Base-by-base conservation (phyloP, 37 sponge, comb jelly and placozoan genomes). In the Beroe ovata region DNA sequence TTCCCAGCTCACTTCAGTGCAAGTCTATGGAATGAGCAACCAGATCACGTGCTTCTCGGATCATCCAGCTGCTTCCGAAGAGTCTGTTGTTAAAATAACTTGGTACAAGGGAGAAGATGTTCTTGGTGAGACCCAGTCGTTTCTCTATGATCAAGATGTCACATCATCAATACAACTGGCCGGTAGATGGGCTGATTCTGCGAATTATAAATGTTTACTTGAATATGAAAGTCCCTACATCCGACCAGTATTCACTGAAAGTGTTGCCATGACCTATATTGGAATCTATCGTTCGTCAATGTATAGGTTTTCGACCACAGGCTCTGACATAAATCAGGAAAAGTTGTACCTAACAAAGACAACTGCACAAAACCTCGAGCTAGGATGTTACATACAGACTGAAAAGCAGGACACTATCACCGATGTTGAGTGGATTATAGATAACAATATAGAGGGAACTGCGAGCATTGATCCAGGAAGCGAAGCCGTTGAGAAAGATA, bases 251-350 rank as follows among this genome's bases (percentile, higher is more conserved):
- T 77, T 77, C 47, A 42, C 84, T n/a, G 47, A 39, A 14, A 20
- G 23, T 2, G 41, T 39, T n/a, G 8, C 3, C 11, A 20, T 77
- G 26, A 40, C 84, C 1, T 77, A 77, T 23, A 54, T 77, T 1
- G 84, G 84, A 4, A 42, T 77, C 54, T 77, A 77, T 54, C 3
- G 84, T 23, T 42, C 84, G 18, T 77, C 84, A 11, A 77, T 77
- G 84, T 77, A 77, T 25, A 42, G 54, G n/a, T 77, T 33, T 37
- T 16, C 8, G 35, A 16, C 29, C 35, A 2, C 33, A 30, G 69
- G 35, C 25, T 2, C 33, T 19, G 69, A 26, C 2, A 1, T 8
- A 0, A 66, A 66, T 33, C 38, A 29, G 71, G 28, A 77, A 1
- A 38, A 77, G 25, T 25, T 77, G 41, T 40, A 20, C 8, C 47